phyloP scores from a whole-genome alignment of 92 coral and sea anemone species.

The Montipora capitata region DNA sequence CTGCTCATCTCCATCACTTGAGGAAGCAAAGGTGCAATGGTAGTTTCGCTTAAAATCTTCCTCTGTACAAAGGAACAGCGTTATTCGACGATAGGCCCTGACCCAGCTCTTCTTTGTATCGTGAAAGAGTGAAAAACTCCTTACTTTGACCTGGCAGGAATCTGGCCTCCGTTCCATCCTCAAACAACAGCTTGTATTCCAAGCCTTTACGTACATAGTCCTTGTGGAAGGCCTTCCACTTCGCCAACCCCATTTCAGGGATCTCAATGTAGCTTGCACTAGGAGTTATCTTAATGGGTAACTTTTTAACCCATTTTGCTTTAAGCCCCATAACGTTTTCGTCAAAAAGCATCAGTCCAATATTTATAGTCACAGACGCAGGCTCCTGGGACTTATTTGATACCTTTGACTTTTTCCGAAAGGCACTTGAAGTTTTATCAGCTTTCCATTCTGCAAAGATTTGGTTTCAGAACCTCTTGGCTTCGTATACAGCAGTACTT shows the following conservation, averaged over 20 bases:
- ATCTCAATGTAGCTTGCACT: constrained; percentile 31
- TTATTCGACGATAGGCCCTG: constrained; percentile 57
- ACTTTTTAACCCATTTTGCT: constrained; percentile 52
- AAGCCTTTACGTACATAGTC: constrained; percentile 38
- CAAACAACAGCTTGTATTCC: constrained; percentile 60
- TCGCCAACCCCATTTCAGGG: constrained; percentile 38
- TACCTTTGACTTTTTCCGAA: constrained; percentile 32
- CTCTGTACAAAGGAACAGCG: constrained; percentile 40
- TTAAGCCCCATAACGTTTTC: constrained; percentile 21
- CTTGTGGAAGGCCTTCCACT: constrained; percentile 34
- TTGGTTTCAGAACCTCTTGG: constrained; percentile 22
- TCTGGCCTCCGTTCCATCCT: constrained; percentile 56
- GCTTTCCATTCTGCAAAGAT: constrained; percentile 49
- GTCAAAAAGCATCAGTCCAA: constrained; percentile 43
- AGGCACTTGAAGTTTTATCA: constrained; percentile 31
- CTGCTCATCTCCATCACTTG: constrained; percentile 20
- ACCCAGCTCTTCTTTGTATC: constrained; percentile 59
- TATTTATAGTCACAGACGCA: constrained; percentile 44
- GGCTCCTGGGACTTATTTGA: constrained; percentile 14
- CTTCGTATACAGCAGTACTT: background rate
- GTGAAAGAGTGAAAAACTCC: constrained; percentile 51
- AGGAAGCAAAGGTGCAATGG: constrained; percentile 11
- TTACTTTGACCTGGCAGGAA: constrained; percentile 58
- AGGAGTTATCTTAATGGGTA: constrained; percentile 42
- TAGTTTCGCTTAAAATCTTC: constrained; percentile 38